Evolutionary conservation across 1,140 invertebrate species (phyloP), one percentile per base, ranked within the genome.

Genomic region (Leguminivora glycinivorella): DNA sequence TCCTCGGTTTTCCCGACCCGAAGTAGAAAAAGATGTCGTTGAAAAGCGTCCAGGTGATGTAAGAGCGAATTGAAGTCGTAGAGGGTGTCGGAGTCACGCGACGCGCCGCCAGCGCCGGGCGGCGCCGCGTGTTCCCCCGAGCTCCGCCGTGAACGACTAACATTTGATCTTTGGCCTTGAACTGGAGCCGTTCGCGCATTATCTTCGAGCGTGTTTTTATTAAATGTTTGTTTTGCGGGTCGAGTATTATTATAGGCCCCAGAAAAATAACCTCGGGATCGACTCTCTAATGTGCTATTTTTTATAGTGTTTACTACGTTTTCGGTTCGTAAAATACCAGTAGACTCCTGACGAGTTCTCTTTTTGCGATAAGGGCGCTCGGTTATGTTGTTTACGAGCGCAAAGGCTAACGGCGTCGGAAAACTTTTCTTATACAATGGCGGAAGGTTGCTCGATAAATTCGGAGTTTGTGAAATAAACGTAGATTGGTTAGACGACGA

Each of bases 261-360:
- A 25, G 38, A 7, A 56, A 47, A 69, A 72, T 69, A 69, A 68
- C 69, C 67, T 70, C 67, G 68, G 43, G 38, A 67, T 38, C 12
- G 29, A 67, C 38, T 19, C 58, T 63, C 26, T 63, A 63, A 63
- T 63, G 66, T 69, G 71, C 52, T 63, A 14, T 68, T 72, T 72
- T 72, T 72, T 67, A 70, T 69, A 60, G 38, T 72, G 71, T 72
- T 72, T 72, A 72, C 71, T 43, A 67, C 43, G 29, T 52, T 24
- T 14, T 58, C 14, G 60, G 25, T 66, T 47, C 29, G 56, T 31
- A 70, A 52, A 69, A 69, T 31, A 24, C 60, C 47, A 29, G 58
- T 52, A 40, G 58, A 66, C 43, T 68, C 60, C 71, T 47, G 56
- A 17, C 68, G 68, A 69, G 43, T 70, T 69, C 60, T 68, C 60